phyloP scores from a whole-genome alignment of 2,113 vertebrate genomes.

The Phoxinus phoxinus region DNA sequence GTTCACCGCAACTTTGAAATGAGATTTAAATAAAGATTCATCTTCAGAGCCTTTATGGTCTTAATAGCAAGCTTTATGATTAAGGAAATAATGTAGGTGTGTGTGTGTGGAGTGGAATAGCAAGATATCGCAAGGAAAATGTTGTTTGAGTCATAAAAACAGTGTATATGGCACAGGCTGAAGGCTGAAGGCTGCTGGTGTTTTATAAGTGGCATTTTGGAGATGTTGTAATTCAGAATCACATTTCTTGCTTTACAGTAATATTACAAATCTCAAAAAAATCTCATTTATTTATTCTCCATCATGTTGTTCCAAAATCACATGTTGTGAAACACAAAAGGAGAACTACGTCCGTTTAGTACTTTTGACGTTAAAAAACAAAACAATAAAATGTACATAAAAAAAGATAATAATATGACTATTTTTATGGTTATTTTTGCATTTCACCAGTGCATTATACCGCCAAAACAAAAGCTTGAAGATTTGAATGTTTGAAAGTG shows the following conservation, averaged over 20 bases:
- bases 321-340: too few species aligned
- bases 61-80: constrained; percentile 16
- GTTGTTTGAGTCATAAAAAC: constrained; percentile 27
- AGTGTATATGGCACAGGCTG: neutral
- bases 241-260: neutral
- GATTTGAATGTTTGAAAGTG: too few species aligned
- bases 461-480: too few species aligned
- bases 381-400: neutral
- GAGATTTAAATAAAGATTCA: constrained; percentile 9
- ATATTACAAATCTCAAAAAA: neutral
- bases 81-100: constrained; percentile 16
- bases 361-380: neutral
- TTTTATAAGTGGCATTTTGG: neutral
- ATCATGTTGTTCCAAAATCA: neutral
- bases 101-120: neutral
- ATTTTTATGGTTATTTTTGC: neutral
- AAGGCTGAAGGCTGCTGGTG: neutral
- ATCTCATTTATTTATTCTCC: neutral
- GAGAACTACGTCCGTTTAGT: neutral
- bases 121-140: neutral
- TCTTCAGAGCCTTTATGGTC: neutral
- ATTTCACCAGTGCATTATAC: too few species aligned
- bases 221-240: neutral
- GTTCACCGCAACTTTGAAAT: neutral
- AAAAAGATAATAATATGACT: neutral